These are phyloP conservation scores for Drosophila pallidifrons DNA, from an alignment of 1,140 invertebrate genomes.

Conservation along the genomic window DNA sequence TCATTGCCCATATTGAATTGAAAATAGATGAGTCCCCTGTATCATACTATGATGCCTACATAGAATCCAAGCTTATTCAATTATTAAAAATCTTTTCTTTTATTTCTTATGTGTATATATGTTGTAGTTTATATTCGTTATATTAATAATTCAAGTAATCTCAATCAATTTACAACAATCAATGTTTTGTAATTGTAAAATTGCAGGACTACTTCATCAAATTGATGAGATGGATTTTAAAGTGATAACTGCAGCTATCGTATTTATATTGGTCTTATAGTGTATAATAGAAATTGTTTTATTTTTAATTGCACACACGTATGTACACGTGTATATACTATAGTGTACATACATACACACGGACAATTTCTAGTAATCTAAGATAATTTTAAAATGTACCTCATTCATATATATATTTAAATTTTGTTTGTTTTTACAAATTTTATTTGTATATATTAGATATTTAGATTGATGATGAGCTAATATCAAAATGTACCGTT, in stretches of 20 bases:
- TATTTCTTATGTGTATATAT: conserved; percentile 10
- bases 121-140: neutral
- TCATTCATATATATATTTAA: conserved; percentile 13
- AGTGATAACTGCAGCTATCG: conserved; percentile 80
- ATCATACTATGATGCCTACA: too few species aligned
- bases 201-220: conserved; percentile 84
- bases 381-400: conserved; percentile 10
- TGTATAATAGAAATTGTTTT: conserved; percentile 54
- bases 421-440: conserved; percentile 7
- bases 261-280: conserved; percentile 61
- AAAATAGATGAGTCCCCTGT: too few species aligned
- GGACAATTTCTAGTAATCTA: conserved; percentile 29
- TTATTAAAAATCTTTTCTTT: neutral
- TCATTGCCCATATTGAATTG: too few species aligned
- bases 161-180: conserved; percentile 48
- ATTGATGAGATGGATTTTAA: conserved; percentile 85
- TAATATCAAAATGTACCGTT: conserved; percentile 50
- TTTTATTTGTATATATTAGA: conserved; percentile 26
- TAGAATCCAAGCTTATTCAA: neutral
- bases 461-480: conserved; percentile 40
- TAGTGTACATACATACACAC: conserved; percentile 47
- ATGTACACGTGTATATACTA: conserved; percentile 52
- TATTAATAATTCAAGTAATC: conserved; percentile 13
- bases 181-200: conserved; percentile 78
- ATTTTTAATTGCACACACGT: conserved; percentile 44